Evolutionary conservation across 1,140 invertebrate species (phyloP).

Genomic region (Dendroctonus valens): DNA sequence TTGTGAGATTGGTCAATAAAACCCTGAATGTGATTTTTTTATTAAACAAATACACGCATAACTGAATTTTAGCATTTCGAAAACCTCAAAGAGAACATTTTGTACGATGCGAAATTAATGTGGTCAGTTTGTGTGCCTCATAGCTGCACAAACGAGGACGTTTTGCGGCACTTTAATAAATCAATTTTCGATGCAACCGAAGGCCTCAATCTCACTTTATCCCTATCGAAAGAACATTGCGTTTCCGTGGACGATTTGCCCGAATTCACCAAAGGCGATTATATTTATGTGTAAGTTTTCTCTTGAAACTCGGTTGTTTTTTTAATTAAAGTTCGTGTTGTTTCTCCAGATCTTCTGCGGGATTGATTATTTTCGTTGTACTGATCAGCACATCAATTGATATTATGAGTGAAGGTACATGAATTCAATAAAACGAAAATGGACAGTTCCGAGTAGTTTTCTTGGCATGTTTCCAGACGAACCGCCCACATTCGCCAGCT

Average conservation of each 20-base stretch:
- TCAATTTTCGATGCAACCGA: slow-evolving; percentile 33
- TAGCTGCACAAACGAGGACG: slow-evolving; percentile 34
- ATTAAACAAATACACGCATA: too few species aligned
- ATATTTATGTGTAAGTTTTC: slow-evolving; percentile 31
- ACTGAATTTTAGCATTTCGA: slow-evolving; percentile 30
- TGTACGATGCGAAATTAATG: slow-evolving; percentile 31
- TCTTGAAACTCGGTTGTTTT: neutral
- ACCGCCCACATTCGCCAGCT: slow-evolving; percentile 14
- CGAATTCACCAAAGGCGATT: slow-evolving; percentile 26
- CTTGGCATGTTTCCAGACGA: slow-evolving; percentile 2
- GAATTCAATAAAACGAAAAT: slow-evolving; percentile 3
- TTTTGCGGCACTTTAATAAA: slow-evolving; percentile 38
- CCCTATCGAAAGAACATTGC: slow-evolving; percentile 33
- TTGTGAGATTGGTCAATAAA: too few species aligned
- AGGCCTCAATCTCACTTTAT: slow-evolving; percentile 36
- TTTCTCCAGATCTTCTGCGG: slow-evolving; percentile 29
- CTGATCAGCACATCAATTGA: slow-evolving; percentile 29
- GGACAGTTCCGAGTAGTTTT: neutral
- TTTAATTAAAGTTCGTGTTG: slow-evolving; percentile 2
- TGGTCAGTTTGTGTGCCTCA: slow-evolving; percentile 42
- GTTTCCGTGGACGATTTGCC: slow-evolving; percentile 29
- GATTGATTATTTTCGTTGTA: slow-evolving; percentile 22
- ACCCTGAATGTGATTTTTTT: too few species aligned
- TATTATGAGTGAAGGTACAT: slow-evolving; percentile 11
- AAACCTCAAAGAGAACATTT: slow-evolving; percentile 29